Base-by-base conservation (phyloP, 2,888 invertebrate genomes). In the Pristionchus entomophagus region DNA sequence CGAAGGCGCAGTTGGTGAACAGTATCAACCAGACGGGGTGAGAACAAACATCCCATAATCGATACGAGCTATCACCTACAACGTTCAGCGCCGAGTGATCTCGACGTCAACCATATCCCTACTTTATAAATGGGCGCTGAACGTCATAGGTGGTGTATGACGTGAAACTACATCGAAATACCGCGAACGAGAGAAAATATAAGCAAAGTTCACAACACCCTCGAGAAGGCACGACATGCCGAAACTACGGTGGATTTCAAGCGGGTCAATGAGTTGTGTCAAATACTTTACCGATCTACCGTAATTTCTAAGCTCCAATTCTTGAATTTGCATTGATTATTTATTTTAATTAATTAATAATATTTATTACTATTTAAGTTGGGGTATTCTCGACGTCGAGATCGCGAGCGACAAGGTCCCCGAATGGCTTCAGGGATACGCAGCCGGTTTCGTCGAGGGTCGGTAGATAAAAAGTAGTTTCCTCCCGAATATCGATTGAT, bases 381-480 rank as follows among this genome's bases (percentile, higher is more conserved):
- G 91, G 92, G 91, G 90, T n/a, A 88, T 89, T 83, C 85, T 92
- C 14, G 92, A 92, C 86, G 90, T 92, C 32, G 92, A 93, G 65
- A 89, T 92, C 26, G 87, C 87, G 38, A 87, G 86, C 45, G 88
- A 89, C 14, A 88, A 88, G 29, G 88, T 89, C 51, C 88, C 90
- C 0, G 90, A 90, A 29, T 88, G 88, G 45, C 87, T 91, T 29
- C 91, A 91, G 82, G 93, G 93, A 32, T 93, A 93, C 86, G 90
- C 92, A 3, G 92, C 93, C 12, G 93, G 93, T 59, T 88, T 90
- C 78, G 87, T 92, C 38, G 93, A 93, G 87, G 93, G 92, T 89
- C 14, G 32, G 85, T 49, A 45, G n/a, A 62, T 49, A 2, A 32
- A 14, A n/a, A n/a, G n/a, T n/a, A n/a, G n/a, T n/a, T 26, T 22